These are phyloP conservation scores for Therioaphis trifolii DNA, from an alignment of 2,888 invertebrate species.

Conservation along the genomic window DNA sequence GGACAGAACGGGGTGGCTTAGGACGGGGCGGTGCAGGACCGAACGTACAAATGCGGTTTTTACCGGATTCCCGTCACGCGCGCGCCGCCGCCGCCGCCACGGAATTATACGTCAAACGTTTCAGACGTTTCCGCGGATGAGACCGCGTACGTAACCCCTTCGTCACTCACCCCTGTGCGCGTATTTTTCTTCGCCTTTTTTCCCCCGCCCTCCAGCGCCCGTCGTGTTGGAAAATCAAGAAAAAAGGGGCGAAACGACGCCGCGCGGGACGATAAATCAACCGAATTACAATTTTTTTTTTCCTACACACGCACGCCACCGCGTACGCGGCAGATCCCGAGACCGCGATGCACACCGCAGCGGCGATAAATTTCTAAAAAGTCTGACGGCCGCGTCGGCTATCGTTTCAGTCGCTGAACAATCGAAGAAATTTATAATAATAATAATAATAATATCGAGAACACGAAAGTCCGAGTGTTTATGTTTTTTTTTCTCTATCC, in stretches of 20 bases:
- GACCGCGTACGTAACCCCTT: not conserved
- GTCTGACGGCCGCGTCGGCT: not conserved
- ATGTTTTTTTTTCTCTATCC: no score
- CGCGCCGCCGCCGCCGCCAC: not conserved
- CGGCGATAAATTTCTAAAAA: not conserved
- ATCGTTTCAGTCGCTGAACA: no score
- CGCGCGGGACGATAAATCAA: slow-evolving; percentile 11
- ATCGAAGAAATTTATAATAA: not conserved
- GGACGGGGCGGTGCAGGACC: not conserved
- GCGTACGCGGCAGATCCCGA: not conserved
- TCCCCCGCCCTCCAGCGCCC: not conserved
- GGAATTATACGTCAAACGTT: slow-evolving; percentile 6
- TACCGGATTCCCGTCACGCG: slow-evolving; percentile 43
- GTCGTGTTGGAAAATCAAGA: not conserved
- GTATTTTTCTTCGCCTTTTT: no score
- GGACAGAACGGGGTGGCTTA: not conserved
- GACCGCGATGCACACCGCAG: not conserved
- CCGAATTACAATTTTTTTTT: slow-evolving; percentile 12
- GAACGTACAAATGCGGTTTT: not conserved
- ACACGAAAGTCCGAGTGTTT: no score
- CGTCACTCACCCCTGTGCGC: not conserved
- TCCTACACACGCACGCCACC: not conserved
- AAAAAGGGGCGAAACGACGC: no score
- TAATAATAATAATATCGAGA: not conserved
- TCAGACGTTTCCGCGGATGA: not conserved